Percentiles rank a stretch among this genome's conserved stretches.
phyloP scores from a whole-genome alignment of 2,113 vertebrate species.

The Trematocara marginatum region DNA sequence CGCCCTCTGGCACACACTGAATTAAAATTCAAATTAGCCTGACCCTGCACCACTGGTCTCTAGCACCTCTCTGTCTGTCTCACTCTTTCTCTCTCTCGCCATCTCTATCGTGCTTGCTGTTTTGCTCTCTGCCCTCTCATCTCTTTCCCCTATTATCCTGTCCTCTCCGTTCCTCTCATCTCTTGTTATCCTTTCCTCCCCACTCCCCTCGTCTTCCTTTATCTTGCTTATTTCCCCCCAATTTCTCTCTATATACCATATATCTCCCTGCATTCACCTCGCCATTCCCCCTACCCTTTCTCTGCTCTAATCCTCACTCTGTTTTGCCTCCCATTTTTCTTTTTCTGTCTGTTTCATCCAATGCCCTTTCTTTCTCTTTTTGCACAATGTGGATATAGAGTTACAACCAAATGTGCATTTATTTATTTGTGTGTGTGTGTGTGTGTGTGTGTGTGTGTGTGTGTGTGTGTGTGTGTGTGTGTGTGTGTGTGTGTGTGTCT shows the following conservation, averaged over 20 bases:
- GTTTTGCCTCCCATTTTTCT: neutral
- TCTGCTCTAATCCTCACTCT: neutral
- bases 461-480: neutral
- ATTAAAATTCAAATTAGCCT: constrained; percentile 76
- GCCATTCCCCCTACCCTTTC: neutral
- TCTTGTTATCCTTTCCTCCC: constrained; percentile 57
- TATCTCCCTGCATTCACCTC: neutral
- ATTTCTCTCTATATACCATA: constrained; percentile 2
- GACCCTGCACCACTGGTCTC: constrained; percentile 67
- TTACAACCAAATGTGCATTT: neutral
- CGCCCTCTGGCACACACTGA: constrained; percentile 72
- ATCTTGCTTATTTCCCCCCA: neutral
- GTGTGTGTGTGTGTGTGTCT: neutral
- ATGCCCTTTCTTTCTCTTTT: neutral
- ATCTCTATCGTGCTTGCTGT: constrained; percentile 30
- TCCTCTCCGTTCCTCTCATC: constrained; percentile 62
- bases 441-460: neutral
- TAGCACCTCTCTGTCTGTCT: constrained; percentile 48
- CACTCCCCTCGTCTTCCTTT: neutral
- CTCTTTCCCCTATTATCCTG: constrained; percentile 58
- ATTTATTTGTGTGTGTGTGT: neutral
- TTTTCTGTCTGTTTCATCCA: neutral
- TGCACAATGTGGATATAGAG: neutral
- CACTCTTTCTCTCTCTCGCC: constrained; percentile 10
- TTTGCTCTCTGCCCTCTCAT: constrained; percentile 63